A percentile compares a stretch with the other conserved stretches of the same genome.
Conservation (phyloP, 1,140 invertebrate species). For the Antheraea mylitta region DNA sequence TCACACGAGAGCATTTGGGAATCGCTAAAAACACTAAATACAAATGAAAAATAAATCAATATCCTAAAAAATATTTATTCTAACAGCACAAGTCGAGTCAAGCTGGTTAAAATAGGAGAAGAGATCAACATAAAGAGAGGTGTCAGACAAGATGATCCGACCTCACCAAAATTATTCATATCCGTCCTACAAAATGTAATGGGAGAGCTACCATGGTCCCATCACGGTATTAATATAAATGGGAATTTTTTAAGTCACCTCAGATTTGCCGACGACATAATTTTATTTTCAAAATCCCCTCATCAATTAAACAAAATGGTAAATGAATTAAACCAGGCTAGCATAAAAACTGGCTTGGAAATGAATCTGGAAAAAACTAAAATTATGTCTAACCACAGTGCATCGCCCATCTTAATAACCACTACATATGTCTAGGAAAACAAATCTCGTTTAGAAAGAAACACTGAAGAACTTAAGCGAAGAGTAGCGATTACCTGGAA, state of each 20-base stretch:
- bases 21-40: conserved; percentile 8
- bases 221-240: conserved; percentile 30
- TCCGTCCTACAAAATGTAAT: conserved; percentile 27
- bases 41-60: conserved; percentile 27
- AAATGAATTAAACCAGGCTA: conserved; percentile 24
- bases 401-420: conserved; percentile 6
- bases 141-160: conserved; percentile 25
- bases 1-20: conserved; percentile 14
- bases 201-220: conserved; percentile 23
- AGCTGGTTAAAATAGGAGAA: conserved; percentile 19
- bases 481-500: conserved; percentile 16
- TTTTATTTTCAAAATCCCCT: conserved; percentile 13
- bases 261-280: conserved; percentile 17
- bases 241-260: conserved; percentile 29
- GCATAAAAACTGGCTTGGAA: conserved; percentile 22
- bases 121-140: conserved; percentile 26
- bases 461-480: conserved; percentile 17
- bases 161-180: conserved; percentile 31
- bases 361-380: conserved; percentile 27
- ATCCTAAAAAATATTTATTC: conserved; percentile 29
- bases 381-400: conserved; percentile 20
- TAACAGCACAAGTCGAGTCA: conserved; percentile 31
- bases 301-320: conserved; percentile 26
- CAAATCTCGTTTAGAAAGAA: conserved; percentile 20
- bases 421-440: conserved; percentile 20